phyloP scores from a whole-genome alignment of 92 coral and sea anemone genomes.

The Palythoa grandis region DNA sequence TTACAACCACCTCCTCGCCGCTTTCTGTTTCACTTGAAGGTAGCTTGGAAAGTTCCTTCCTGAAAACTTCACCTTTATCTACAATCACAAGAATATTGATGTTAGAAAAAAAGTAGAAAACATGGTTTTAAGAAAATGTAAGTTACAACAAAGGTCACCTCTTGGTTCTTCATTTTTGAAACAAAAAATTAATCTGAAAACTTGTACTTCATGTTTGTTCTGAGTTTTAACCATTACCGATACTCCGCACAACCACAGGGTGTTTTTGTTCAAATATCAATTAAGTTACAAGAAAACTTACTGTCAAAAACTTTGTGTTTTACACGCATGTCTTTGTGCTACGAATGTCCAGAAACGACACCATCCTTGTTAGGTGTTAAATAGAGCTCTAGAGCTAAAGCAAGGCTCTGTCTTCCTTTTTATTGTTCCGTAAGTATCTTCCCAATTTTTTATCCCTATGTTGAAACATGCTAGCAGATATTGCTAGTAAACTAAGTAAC shows the following conservation, averaged over 20 bases:
- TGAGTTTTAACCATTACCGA: neutral
- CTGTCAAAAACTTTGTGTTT: slow-evolving; percentile 39
- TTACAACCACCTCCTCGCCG: slow-evolving; percentile 34
- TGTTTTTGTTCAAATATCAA: neutral
- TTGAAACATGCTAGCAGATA: neutral
- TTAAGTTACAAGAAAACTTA: neutral
- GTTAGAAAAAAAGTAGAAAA: neutral
- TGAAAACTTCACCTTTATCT: slow-evolving; percentile 47
- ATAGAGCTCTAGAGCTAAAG: neutral
- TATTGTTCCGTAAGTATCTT: neutral
- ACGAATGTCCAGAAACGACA: neutral
- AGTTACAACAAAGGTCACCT: neutral
- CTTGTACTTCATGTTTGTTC: neutral
- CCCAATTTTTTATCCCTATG: neutral
- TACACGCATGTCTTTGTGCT: slow-evolving; percentile 36
- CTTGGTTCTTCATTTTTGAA: neutral
- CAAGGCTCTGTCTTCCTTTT: neutral
- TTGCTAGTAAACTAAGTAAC: neutral
- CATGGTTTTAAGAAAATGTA: neutral
- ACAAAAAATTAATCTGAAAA: neutral
- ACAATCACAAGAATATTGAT: neutral
- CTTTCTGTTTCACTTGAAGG: slow-evolving; percentile 33
- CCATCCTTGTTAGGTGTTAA: neutral
- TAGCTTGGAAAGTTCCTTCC: slow-evolving; percentile 35
- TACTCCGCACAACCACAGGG: neutral